phyloP scores from a whole-genome alignment of 2,113 vertebrate species.

The Buteo buteo region DNA sequence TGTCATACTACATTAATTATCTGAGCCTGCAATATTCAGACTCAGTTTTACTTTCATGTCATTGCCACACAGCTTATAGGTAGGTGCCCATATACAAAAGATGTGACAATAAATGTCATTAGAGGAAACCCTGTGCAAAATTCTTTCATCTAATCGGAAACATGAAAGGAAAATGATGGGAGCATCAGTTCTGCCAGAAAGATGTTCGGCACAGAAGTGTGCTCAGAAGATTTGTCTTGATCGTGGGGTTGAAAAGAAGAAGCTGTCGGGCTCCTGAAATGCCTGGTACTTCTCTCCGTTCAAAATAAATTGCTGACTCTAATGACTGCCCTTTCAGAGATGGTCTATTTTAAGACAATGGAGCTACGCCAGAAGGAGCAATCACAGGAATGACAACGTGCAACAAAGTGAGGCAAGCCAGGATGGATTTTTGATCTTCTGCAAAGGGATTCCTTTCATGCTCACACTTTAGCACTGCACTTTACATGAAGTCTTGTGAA shows the following conservation, averaged over 20 bases:
- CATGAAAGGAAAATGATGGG: neutral
- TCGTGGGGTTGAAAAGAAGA: neutral
- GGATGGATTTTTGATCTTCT: neutral
- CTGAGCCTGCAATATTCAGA: neutral
- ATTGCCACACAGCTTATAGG: neutral
- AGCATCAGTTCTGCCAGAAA: neutral
- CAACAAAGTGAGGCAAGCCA: neutral
- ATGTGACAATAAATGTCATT: neutral
- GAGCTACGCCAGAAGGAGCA: neutral
- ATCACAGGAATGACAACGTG: neutral
- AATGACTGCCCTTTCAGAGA: conserved; percentile 7
- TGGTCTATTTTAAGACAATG: neutral
- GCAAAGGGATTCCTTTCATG: neutral
- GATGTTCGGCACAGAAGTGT: neutral
- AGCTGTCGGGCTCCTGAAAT: neutral
- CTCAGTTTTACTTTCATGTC: neutral
- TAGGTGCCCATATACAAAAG: neutral
- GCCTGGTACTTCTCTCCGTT: neutral
- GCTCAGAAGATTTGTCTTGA: neutral
- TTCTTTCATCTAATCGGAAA: neutral
- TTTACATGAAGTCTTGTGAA: neutral
- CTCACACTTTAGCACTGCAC: neutral
- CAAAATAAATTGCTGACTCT: neutral
- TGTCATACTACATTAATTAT: neutral
- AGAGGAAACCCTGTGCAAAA: neutral